Percentiles rank a stretch among this genome's conserved stretches.
Conservation (phyloP, 2,888 invertebrate genomes). For the Caenorhabditis afra region DNA sequence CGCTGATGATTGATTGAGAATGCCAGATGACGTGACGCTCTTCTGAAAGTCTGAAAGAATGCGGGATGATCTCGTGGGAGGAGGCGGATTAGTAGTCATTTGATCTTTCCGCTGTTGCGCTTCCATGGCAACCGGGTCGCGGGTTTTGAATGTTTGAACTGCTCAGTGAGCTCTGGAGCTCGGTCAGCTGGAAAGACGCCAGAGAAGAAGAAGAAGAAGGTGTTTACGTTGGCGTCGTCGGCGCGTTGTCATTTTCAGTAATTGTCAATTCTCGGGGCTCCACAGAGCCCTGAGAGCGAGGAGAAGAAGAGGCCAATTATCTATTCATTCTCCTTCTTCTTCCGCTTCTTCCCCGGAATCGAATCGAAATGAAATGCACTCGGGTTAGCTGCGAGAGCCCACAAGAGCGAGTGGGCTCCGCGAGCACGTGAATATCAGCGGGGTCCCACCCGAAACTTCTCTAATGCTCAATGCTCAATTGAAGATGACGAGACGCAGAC, state of each 20-base stretch:
- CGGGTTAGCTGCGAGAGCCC: background rate
- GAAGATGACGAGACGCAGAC: conserved; percentile 11
- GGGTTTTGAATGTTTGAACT: background rate
- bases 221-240: conserved; percentile 8
- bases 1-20: too few species aligned
- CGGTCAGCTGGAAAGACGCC: background rate
- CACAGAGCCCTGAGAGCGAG: too few species aligned
- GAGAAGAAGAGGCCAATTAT: conserved; percentile 16
- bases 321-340: conserved; percentile 13
- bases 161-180: background rate
- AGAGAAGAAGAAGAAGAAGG: background rate
- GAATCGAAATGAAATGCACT: conserved; percentile 4
- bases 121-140: background rate
- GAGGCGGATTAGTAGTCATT: too few species aligned
- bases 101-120: too few species aligned
- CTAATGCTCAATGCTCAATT: conserved; percentile 4
- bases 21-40: too few species aligned
- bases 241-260: conserved; percentile 34
- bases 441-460: conserved; percentile 12
- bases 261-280: conserved; percentile 10
- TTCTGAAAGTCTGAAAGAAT: too few species aligned
- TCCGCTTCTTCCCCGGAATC: background rate
- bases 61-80: too few species aligned
- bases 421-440: conserved; percentile 42
- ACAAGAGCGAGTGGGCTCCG: too few species aligned